A percentile compares a stretch with the other conserved stretches of the same genome.
Conservation (phyloP, 1,140 invertebrate species). For the Psix sp. region DNA sequence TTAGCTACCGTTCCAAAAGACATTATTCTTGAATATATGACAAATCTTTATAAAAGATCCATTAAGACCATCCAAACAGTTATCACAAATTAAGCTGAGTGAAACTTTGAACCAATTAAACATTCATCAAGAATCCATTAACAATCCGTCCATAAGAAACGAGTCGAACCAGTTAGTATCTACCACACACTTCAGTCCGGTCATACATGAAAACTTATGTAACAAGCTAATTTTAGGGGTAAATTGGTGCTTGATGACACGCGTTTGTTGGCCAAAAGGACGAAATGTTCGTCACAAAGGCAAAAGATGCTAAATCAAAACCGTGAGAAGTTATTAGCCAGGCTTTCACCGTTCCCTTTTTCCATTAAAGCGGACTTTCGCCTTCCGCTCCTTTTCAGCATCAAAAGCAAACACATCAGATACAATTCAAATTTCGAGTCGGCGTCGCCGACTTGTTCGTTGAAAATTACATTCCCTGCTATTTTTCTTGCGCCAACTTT, state of each 20-base stretch:
- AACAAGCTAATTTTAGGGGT: too few species aligned
- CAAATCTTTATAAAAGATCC: too few species aligned
- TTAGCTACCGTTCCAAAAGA: too few species aligned
- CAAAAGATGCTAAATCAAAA: conserved; percentile 51
- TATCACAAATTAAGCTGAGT: too few species aligned
- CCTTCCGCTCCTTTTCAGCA: conserved; percentile 35
- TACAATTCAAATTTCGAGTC: conserved; percentile 57
- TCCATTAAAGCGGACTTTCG: conserved; percentile 51
- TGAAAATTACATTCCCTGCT: conserved; percentile 43
- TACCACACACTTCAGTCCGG: too few species aligned
- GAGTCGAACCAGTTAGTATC: too few species aligned
- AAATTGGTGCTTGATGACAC: too few species aligned
- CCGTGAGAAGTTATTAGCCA: conserved; percentile 56
- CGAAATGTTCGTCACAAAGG: conserved; percentile 20
- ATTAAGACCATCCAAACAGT: too few species aligned
- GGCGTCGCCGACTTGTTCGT: too few species aligned
- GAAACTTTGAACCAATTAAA: conserved; percentile 5
- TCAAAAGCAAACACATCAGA: conserved; percentile 58
- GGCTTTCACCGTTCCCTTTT: conserved; percentile 50
- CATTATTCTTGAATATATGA: too few species aligned
- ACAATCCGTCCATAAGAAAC: not conserved
- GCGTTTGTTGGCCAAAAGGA: not conserved
- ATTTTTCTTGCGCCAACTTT: conserved; percentile 49
- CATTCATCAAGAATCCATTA: conserved; percentile 13
- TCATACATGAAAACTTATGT: not conserved